Conservation (phyloP, 2,888 invertebrate species). For the Leistus spinibarbis region DNA sequence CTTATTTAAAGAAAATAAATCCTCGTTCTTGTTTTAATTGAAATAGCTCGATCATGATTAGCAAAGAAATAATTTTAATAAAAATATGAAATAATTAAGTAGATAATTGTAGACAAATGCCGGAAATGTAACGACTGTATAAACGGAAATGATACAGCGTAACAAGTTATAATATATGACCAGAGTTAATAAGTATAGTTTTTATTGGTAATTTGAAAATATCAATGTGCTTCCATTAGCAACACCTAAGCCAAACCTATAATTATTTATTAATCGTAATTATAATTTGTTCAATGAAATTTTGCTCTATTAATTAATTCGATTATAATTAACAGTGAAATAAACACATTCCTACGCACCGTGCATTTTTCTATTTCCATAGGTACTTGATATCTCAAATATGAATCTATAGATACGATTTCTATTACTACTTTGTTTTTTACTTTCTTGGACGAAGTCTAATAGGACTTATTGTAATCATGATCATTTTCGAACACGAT, state of each 20-base stretch:
- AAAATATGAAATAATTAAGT: neutral
- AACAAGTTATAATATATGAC: neutral
- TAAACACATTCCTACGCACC: neutral
- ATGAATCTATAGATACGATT: neutral
- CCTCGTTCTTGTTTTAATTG: too few relatives aligned
- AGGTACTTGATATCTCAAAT: neutral
- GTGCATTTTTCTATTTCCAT: neutral
- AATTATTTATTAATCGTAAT: constrained; percentile 25
- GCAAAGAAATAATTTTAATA: neutral
- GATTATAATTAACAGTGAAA: constrained; percentile 28
- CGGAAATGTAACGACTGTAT: neutral
- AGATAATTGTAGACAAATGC: neutral
- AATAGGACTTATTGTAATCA: too few relatives aligned
- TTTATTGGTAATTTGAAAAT: neutral
- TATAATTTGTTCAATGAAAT: constrained; percentile 32
- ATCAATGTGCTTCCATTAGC: constrained; percentile 2
- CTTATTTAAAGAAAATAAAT: too few relatives aligned
- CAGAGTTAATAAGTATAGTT: constrained; percentile 1
- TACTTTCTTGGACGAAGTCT: too few relatives aligned
- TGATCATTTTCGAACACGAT: too few relatives aligned
- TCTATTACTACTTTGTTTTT: neutral
- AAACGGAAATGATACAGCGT: constrained; percentile 3
- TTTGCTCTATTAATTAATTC: constrained; percentile 28
- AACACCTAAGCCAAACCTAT: constrained; percentile 4
- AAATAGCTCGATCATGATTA: too few relatives aligned